phyloP scores from a whole-genome alignment of 2,888 invertebrate species.

The Lasioglossum leucozonium region DNA sequence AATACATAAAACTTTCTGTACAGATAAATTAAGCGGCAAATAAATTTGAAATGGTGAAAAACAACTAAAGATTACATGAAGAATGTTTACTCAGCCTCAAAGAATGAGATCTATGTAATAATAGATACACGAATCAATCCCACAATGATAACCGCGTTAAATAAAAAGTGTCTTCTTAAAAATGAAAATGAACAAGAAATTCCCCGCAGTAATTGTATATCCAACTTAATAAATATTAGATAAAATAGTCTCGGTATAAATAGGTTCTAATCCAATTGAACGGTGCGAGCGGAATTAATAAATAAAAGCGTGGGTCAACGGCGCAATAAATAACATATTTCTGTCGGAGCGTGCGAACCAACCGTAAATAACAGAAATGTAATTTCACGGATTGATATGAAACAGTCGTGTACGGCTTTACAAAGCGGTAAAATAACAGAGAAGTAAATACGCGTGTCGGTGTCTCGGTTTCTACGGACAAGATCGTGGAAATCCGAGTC shows the following conservation, averaged over 20 bases:
- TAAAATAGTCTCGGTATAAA: background rate
- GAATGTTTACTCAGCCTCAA: too few relatives aligned
- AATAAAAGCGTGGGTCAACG: background rate
- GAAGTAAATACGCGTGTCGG: background rate
- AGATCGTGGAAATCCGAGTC: constrained; percentile 1
- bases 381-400: background rate
- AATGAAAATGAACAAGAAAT: too few relatives aligned
- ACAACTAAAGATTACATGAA: too few relatives aligned
- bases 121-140: too few relatives aligned
- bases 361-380: background rate
- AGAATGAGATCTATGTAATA: too few relatives aligned
- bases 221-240: too few relatives aligned
- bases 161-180: too few relatives aligned
- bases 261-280: background rate
- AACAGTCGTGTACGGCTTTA: background rate
- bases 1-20: too few relatives aligned
- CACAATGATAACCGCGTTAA: too few relatives aligned
- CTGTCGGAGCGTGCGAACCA: background rate
- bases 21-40: too few relatives aligned
- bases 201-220: too few relatives aligned
- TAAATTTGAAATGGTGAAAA: too few relatives aligned
- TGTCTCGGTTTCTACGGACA: background rate
- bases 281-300: background rate
- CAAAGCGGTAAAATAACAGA: background rate
- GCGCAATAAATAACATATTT: background rate